Evolutionary conservation across 2,113 vertebrate species (phyloP).

Genomic region (Sciurus niger): DNA sequence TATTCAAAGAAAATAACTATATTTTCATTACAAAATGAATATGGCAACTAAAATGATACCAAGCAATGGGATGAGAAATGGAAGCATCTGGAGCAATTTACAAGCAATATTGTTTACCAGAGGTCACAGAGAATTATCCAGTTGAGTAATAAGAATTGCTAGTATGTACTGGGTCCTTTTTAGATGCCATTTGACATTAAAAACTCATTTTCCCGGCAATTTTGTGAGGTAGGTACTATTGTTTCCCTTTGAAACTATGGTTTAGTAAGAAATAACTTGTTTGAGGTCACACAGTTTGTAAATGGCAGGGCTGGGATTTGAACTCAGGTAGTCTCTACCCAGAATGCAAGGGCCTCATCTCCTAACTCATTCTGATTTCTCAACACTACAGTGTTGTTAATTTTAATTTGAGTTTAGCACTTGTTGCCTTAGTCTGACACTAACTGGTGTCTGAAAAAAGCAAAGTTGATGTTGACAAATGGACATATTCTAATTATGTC

Average conservation of each 20-base stretch:
- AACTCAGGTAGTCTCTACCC: neutral
- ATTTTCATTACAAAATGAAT: constrained; percentile 90
- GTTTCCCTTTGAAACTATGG: constrained; percentile 18
- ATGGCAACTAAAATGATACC: constrained; percentile 92
- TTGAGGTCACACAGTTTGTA: neutral
- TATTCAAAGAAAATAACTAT: constrained; percentile 4
- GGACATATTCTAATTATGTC: neutral
- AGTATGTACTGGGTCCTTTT: neutral
- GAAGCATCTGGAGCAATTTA: constrained; percentile 90
- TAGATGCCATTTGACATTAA: neutral
- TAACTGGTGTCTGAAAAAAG: constrained; percentile 36
- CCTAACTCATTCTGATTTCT: neutral
- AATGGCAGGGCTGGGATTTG: neutral
- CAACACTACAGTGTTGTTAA: neutral
- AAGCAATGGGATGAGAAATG: constrained; percentile 92
- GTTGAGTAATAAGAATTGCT: constrained; percentile 85
- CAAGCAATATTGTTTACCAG: constrained; percentile 93
- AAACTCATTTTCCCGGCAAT: neutral
- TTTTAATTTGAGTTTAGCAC: neutral
- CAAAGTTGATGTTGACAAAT: neutral
- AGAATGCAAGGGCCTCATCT: neutral
- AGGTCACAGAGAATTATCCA: constrained; percentile 90
- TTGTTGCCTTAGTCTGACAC: neutral
- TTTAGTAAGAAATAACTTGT: constrained; percentile 17
- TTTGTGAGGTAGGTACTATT: neutral